Base-by-base conservation (phyloP, 2,113 vertebrate genomes). In the Struthidea cinerea region DNA sequence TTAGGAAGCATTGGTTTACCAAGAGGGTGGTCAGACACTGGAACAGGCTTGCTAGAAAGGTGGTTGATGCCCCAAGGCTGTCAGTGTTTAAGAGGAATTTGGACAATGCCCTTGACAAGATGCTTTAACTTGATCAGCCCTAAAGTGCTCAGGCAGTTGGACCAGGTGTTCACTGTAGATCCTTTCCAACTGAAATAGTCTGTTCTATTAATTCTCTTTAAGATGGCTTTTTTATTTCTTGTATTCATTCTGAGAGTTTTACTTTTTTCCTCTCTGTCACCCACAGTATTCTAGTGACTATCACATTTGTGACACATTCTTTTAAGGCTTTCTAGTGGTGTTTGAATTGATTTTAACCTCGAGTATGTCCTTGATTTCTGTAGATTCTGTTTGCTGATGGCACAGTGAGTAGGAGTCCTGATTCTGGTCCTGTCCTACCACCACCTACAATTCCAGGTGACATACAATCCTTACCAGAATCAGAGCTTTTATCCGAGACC, bases 331-430 rank as follows among this genome's bases (percentile, higher is more conserved):
- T 14, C 46, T 64, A 1, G 23, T 63, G 35, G 17, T 57, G 6
- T 50, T 73, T 89, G 32, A 85, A 70, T 46, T 70, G 1, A 65
- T 74, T 93, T 82, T 76, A 91, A 75, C 21, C 7, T 63, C 35
- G 32, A 27, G 15, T 69, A 13, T 56, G 4, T 79, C 44, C 49
- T 89, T 64, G 21, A 47, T 93, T 87, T 52, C 52, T 86, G 35
- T 81, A 99, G 99, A 91, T 99, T 83, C 97, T 99, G 60, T 99
- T 99, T 98, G 98, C 99, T 77, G 98, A 99, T 79, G 99, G 99
- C 13, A 94, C 98, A 7, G 98, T 99, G 47, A 98, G 98, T 95
- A 97, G 44, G 41, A 98, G 99, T 90, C 97, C 98, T 7, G 98
- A 99, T 90, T 98, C 99, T n/a, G 98, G 98, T 47, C 98, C 98